Percentiles rank a stretch among this genome's conserved stretches.
Evolutionary conservation across 2,888 invertebrate species (phyloP).

Genomic region (Coronaproctus castanopsis): DNA sequence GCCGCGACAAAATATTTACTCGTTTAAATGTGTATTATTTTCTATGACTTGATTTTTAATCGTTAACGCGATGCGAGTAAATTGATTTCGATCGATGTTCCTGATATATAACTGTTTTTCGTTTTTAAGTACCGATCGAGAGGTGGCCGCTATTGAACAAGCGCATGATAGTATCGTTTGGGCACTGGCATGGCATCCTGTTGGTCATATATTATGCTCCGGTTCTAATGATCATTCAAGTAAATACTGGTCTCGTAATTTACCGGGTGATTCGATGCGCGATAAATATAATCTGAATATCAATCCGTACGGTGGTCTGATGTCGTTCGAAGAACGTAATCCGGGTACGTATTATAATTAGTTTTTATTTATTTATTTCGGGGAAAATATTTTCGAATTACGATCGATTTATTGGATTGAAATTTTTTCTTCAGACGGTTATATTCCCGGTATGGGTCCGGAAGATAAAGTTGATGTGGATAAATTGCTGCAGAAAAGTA

Average conservation of each 20-base stretch:
- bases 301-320: slow-evolving; percentile 34
- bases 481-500: slow-evolving; percentile 33
- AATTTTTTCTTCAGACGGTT: neutral
- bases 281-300: slow-evolving; percentile 94
- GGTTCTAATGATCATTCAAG: slow-evolving; percentile 99
- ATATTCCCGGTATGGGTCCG: slow-evolving; percentile 93
- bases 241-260: slow-evolving; percentile 98
- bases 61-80: too few species aligned
- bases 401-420: too few species aligned
- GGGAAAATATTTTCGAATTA: too few species aligned
- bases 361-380: too few species aligned
- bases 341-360: neutral
- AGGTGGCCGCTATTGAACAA: slow-evolving; percentile 93
- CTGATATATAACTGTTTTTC: too few species aligned
- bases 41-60: too few species aligned
- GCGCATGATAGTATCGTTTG: slow-evolving; percentile 99
- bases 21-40: too few species aligned
- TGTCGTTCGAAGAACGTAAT: neutral
- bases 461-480: slow-evolving; percentile 46
- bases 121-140: slow-evolving; percentile 28
- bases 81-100: too few species aligned
- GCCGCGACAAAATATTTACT: too few species aligned
- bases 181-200: slow-evolving; percentile 97
- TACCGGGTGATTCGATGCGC: slow-evolving; percentile 94
- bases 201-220: slow-evolving; percentile 94